Conservation (phyloP, 2,113 vertebrate species). For the Tympanuchus pallidicinctus region DNA sequence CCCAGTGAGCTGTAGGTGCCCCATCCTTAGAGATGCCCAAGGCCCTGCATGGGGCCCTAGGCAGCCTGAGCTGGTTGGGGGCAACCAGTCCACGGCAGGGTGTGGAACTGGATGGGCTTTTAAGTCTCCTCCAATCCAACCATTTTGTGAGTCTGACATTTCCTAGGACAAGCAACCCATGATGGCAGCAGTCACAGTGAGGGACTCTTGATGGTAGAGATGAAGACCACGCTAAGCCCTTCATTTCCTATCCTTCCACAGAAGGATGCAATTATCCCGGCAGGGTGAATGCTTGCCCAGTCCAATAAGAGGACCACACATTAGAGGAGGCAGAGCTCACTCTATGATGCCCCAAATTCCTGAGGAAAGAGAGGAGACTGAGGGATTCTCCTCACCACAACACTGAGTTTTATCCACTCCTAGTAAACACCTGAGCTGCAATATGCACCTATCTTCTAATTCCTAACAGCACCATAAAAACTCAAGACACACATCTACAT, state of each 20-base stretch:
- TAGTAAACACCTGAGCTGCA: background rate
- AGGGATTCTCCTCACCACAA: background rate
- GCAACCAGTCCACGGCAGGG: no score
- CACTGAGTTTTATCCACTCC: rapidly evolving
- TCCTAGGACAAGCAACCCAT: background rate
- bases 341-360: background rate
- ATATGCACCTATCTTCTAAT: background rate
- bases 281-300: background rate
- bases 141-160: no score
- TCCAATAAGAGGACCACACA: background rate
- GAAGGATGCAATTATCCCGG: background rate
- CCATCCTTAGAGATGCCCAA: no score
- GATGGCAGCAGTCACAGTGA: background rate
- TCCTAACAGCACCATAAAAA: background rate
- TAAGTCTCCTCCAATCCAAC: no score
- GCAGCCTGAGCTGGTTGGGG: no score
- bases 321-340: background rate
- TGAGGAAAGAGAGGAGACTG: background rate
- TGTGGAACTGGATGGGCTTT: no score
- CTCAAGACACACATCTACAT: background rate
- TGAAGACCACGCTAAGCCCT: background rate
- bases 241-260: background rate
- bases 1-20: no score
- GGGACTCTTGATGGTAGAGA: background rate
- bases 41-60: no score